phyloP scores from a whole-genome alignment of 23 tunicate genomes.

The Styela plicata region DNA sequence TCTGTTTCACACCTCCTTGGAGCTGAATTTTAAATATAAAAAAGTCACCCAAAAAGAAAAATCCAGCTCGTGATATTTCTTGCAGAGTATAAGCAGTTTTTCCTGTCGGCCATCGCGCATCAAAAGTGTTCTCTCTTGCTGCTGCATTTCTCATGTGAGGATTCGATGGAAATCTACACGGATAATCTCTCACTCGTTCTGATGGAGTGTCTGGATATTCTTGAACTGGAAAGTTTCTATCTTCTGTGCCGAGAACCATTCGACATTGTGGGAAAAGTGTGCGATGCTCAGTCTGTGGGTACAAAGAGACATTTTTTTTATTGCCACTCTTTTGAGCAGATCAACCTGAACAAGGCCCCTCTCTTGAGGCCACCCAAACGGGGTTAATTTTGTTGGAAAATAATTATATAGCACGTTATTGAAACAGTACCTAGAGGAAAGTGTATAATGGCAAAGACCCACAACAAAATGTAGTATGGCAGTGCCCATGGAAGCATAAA shows the following conservation, averaged over 20 bases:
- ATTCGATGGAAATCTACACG: constrained; percentile 40
- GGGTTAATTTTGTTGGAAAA: too few relatives aligned
- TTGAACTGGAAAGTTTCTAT: constrained; percentile 1
- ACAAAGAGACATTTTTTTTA: too few relatives aligned
- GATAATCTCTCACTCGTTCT: constrained; percentile 11
- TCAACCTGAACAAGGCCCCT: too few relatives aligned
- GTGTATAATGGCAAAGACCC: too few relatives aligned
- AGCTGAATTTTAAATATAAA: too few relatives aligned
- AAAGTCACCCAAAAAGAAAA: constrained; percentile 52
- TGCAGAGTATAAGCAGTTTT: constrained; percentile 38
- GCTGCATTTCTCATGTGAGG: constrained; percentile 75
- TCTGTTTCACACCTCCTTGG: too few relatives aligned
- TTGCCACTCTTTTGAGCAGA: too few relatives aligned
- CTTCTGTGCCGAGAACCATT: constrained; percentile 25
- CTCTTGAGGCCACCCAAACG: too few relatives aligned
- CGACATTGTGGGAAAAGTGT: constrained; percentile 50
- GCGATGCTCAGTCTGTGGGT: constrained; percentile 44
- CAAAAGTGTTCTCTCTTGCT: constrained; percentile 53
- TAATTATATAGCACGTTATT: too few relatives aligned
- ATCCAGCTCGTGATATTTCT: constrained; percentile 78
- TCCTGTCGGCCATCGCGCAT: constrained; percentile 57
- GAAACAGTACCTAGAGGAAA: too few relatives aligned
- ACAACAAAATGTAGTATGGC: too few relatives aligned
- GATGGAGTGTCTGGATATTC: background rate
- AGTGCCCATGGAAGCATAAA: too few relatives aligned